Evolutionary conservation across 2,888 invertebrate species (phyloP).

Genomic region (Caradrina kadenii): DNA sequence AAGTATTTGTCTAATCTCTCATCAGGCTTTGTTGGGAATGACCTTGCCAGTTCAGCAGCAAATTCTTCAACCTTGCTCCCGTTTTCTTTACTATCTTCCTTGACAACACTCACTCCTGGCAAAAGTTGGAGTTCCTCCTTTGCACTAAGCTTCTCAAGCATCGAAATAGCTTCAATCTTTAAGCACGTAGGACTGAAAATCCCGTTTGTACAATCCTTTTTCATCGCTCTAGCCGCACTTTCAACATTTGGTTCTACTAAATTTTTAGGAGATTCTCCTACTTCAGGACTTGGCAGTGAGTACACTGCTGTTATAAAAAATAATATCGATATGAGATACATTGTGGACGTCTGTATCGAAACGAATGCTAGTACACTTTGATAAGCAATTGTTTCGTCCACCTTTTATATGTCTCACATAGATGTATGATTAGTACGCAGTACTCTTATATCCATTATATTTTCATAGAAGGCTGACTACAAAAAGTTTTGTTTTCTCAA

Average conservation of each 20-base stretch:
- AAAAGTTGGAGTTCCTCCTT: conserved; percentile 83
- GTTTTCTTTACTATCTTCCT: conserved; percentile 88
- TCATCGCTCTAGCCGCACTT: conserved; percentile 74
- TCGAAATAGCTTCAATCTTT: conserved; percentile 85
- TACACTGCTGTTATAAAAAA: conserved; percentile 69
- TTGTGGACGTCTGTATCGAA: conserved; percentile 80
- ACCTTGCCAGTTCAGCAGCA: conserved; percentile 93
- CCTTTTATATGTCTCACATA: conserved; percentile 88
- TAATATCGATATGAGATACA: conserved; percentile 76
- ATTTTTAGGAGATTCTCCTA: conserved; percentile 66
- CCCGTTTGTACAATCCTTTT: conserved; percentile 83
- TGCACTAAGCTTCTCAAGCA: conserved; percentile 82
- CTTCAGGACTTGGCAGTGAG: conserved; percentile 82
- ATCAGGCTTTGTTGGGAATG: conserved; percentile 94
- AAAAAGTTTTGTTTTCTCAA: conserved; percentile 71
- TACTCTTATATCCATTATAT: conserved; percentile 85
- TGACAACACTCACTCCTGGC: conserved; percentile 92
- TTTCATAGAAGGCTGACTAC: conserved; percentile 89
- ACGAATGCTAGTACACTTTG: conserved; percentile 81
- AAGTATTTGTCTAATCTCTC: conserved; percentile 94
- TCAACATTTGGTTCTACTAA: conserved; percentile 73
- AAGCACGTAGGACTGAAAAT: conserved; percentile 85
- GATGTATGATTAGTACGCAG: conserved; percentile 81
- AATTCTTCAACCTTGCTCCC: conserved; percentile 93
- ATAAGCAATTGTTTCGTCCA: conserved; percentile 82